Conservation (phyloP, 2,888 invertebrate genomes). For the Candidula unifasciata region DNA sequence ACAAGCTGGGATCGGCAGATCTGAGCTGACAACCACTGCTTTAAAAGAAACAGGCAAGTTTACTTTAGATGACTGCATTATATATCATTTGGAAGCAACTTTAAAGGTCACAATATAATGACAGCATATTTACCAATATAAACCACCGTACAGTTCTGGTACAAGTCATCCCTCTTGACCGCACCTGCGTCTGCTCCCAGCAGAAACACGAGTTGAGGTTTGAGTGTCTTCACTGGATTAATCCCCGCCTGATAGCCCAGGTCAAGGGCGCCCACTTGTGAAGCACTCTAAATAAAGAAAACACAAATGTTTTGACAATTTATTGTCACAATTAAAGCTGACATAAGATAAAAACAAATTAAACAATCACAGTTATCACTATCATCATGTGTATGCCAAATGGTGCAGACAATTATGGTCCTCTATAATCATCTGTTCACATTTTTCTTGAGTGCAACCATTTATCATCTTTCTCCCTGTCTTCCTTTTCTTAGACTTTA, state of each 20-base stretch:
- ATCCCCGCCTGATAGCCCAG: constrained; percentile 91
- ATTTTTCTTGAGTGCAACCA: no score
- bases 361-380: not conserved
- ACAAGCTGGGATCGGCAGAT: no score
- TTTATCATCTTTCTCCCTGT: no score
- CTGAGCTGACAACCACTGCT: no score
- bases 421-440: no score
- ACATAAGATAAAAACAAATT: not conserved
- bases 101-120: no score
- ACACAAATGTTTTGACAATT: not conserved
- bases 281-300: constrained; percentile 75
- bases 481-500: no score
- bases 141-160: constrained; percentile 89
- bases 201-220: constrained; percentile 89
- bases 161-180: constrained; percentile 87
- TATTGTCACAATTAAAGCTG: not conserved
- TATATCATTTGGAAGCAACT: no score
- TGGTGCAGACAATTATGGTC: no score
- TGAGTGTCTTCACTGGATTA: constrained; percentile 81
- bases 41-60: no score
- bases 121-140: constrained; percentile 81
- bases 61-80: no score
- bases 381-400: no score
- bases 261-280: constrained; percentile 92
- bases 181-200: constrained; percentile 94